Conservation (phyloP, 2,888 invertebrate species). For the Stenichneumon culpator region DNA sequence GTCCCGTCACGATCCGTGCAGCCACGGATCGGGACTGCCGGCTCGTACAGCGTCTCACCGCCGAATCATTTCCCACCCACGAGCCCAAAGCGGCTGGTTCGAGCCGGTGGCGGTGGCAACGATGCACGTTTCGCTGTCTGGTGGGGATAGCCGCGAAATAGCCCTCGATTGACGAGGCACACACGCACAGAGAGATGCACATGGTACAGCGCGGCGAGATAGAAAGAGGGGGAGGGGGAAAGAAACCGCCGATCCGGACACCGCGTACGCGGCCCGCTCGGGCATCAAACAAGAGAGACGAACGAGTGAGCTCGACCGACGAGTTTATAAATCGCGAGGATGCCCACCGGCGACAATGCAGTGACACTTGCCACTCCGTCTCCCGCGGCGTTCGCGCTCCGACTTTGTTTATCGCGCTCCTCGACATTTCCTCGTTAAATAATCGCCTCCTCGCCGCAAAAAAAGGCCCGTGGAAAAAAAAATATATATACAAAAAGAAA, state of each 20-base stretch:
- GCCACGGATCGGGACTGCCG: constrained; percentile 10
- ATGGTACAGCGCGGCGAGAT: constrained; percentile 20
- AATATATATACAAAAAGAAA: background rate
- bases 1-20: background rate
- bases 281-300: constrained; percentile 64
- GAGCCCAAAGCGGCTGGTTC: background rate
- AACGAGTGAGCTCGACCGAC: constrained; percentile 68
- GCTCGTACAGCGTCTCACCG: constrained; percentile 32
- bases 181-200: constrained; percentile 37
- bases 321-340: constrained; percentile 80
- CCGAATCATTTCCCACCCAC: constrained; percentile 57
- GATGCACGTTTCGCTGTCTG: background rate
- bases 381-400: constrained; percentile 37
- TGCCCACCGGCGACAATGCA: constrained; percentile 73
- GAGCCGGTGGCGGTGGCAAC: constrained; percentile 50
- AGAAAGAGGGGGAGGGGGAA: constrained; percentile 72
- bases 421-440: background rate
- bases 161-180: constrained; percentile 53
- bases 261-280: constrained; percentile 63
- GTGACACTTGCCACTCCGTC: constrained; percentile 70
- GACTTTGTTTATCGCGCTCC: background rate
- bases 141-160: constrained; percentile 14
- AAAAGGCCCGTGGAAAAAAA: background rate
- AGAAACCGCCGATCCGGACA: constrained; percentile 74
- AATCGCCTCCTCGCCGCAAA: background rate